Conservation (phyloP, 2,113 vertebrate genomes). For the Otus sunia region DNA sequence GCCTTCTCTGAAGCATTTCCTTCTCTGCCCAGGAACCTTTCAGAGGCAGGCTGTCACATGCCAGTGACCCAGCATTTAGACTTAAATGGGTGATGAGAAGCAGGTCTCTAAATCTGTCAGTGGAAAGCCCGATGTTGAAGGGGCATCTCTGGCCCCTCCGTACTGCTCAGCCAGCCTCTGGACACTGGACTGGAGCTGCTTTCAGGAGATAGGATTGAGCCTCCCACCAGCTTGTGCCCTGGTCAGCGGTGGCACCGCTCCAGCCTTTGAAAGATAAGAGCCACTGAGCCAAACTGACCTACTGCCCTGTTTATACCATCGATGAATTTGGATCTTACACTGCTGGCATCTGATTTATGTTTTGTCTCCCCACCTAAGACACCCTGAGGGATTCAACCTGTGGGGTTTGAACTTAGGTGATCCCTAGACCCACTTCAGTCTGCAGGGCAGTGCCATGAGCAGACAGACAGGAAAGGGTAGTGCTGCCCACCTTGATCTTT, state of each 20-base stretch:
- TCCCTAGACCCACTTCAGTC: neutral
- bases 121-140: neutral
- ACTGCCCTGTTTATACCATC: neutral
- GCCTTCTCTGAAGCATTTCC: neutral
- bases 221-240: neutral
- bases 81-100: neutral
- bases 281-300: neutral
- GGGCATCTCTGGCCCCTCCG: neutral
- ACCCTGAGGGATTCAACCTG: neutral
- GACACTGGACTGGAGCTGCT: neutral
- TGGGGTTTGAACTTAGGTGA: neutral
- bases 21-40: neutral
- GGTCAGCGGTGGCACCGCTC: neutral
- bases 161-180: neutral
- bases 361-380: neutral
- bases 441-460: neutral
- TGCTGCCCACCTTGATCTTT: neutral
- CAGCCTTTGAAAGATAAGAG: neutral
- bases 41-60: neutral
- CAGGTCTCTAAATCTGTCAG: neutral
- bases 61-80: neutral
- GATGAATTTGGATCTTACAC: neutral
- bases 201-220: neutral
- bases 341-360: neutral
- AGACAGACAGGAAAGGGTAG: neutral